phyloP scores from a whole-genome alignment of 2,113 vertebrate genomes.

The Cathartes aura region DNA sequence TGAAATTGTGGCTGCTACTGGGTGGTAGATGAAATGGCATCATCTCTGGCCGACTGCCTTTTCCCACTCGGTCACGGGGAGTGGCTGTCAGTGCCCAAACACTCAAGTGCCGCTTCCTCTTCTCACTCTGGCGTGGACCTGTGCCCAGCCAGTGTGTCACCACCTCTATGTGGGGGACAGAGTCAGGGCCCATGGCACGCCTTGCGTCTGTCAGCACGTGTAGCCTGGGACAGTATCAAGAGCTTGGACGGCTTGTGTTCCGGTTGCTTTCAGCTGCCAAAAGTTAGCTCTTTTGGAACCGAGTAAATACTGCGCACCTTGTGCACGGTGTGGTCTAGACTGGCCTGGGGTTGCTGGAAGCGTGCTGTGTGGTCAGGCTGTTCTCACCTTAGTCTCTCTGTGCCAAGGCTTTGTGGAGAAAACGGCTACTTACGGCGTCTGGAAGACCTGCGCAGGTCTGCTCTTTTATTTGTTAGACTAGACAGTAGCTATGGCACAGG shows the following conservation, averaged over 20 bases:
- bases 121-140: background rate
- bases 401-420: background rate
- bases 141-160: background rate
- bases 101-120: background rate
- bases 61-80: background rate
- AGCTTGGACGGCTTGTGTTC: background rate
- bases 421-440: background rate
- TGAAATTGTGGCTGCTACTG: background rate
- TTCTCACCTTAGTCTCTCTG: background rate
- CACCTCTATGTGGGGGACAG: fast-evolving
- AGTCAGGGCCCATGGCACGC: background rate
- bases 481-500: background rate
- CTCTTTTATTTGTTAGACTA: fast-evolving
- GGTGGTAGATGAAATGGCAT: background rate
- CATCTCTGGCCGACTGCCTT: background rate
- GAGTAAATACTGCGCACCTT: background rate
- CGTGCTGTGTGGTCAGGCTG: background rate
- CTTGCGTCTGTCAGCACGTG: fast-evolving
- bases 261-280: background rate
- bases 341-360: background rate
- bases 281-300: background rate
- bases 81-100: background rate
- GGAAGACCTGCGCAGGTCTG: background rate
- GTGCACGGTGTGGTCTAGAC: background rate
- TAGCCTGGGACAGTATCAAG: background rate